A percentile compares a stretch with the other conserved stretches of the same genome.
Conservation (phyloP, 2,888 invertebrate species). For the Luffia ferchaultella region DNA sequence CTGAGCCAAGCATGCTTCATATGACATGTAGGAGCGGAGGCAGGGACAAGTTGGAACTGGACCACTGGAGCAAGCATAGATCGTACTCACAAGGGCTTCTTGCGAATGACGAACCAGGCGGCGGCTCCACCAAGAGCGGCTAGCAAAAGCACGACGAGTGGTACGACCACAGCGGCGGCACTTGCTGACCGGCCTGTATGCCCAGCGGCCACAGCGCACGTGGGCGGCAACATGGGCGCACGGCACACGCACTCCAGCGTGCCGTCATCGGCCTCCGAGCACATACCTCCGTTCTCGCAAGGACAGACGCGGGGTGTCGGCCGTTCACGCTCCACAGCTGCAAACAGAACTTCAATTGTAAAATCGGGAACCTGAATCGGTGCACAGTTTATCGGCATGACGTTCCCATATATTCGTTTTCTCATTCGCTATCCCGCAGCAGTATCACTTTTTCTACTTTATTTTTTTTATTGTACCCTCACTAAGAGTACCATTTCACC, state of each 20-base stretch:
- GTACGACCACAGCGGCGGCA: constrained; percentile 77
- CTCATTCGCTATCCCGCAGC: no score
- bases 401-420: no score
- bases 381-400: no score
- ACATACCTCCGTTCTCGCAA: constrained; percentile 89
- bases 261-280: constrained; percentile 56
- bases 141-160: constrained; percentile 80
- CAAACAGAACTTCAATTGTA: no score
- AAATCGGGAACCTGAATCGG: no score
- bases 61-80: no score
- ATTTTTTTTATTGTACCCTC: no score
- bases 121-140: constrained; percentile 77
- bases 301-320: constrained; percentile 80
- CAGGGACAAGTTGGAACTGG: no score
- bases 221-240: constrained; percentile 72
- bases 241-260: constrained; percentile 73
- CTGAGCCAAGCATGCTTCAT: no score
- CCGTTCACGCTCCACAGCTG: constrained; percentile 76
- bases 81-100: constrained; percentile 85
- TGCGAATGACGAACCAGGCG: constrained; percentile 82
- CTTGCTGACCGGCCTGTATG: constrained; percentile 61
- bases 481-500: no score
- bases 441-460: no score
- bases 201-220: constrained; percentile 70
- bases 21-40: no score